Conservation (phyloP, 2,888 invertebrate species). For the Mythimna pallens region DNA sequence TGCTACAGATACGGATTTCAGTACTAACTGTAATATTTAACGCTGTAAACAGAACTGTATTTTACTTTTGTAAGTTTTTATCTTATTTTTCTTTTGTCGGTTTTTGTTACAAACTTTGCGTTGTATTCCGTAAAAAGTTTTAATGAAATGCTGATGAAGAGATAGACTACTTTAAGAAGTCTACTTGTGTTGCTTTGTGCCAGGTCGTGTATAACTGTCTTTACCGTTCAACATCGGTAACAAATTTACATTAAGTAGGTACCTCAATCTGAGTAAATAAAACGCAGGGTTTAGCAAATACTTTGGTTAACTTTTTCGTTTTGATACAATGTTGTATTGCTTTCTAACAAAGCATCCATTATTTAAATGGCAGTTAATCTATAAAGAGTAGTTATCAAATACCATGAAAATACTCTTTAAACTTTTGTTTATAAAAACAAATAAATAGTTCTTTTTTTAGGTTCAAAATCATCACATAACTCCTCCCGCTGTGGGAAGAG, state of each 20-base stretch:
- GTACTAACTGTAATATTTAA: constrained; percentile 7
- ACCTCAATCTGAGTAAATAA: too few relatives aligned
- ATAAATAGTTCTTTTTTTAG: too few relatives aligned
- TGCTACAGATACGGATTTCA: constrained; percentile 54
- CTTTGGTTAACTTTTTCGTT: too few relatives aligned
- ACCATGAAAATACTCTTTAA: too few relatives aligned
- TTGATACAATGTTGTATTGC: too few relatives aligned
- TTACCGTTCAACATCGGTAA: neutral
- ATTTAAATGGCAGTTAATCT: too few relatives aligned
- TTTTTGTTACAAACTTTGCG: constrained; percentile 31
- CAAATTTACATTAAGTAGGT: neutral
- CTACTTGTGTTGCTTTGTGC: constrained; percentile 7
- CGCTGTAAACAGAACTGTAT: constrained; percentile 7
- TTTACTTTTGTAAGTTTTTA: constrained; percentile 4
- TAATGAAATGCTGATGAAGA: constrained; percentile 49
- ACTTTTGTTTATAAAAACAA: too few relatives aligned
- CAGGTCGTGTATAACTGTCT: neutral
- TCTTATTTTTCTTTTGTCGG: constrained; percentile 7
- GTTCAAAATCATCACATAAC: too few relatives aligned
- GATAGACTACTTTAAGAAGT: constrained; percentile 27
- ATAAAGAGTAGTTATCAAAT: too few relatives aligned
- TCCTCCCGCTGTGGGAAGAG: too few relatives aligned
- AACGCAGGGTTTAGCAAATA: too few relatives aligned
- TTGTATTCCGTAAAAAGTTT: constrained; percentile 41
- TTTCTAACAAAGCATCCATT: too few relatives aligned